Evolutionary conservation across 2,888 invertebrate genomes (phyloP), one percentile per base, ranked within the genome.

Genomic region (Cataglyphis albicans): DNA sequence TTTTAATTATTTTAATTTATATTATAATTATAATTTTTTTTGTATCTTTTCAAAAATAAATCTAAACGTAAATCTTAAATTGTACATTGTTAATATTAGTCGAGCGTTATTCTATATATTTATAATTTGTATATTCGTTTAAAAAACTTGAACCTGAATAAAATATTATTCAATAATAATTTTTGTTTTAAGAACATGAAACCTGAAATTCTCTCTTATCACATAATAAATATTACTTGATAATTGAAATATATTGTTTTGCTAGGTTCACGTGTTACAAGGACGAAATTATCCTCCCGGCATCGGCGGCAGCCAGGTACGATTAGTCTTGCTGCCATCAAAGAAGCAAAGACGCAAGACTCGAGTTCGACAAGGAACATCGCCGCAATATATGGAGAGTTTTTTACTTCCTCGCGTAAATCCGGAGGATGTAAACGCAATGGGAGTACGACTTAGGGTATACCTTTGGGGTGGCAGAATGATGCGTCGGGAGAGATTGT

Each of bases 341-440:
- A 98, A 98, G 94, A 98, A 98, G 95, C 98, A 98, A 94, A 98
- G 98, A 92, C 98, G 98, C 95, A 99, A 99, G 95, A 98, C 98
- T 35, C 98, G 98, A 95, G 98, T 98, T 86, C 96, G 98, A 82
- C 97, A 97, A 81, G 98, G 98, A 0, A 98, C 98, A 92, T 98
- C 97, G 94, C 98, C 99, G 0, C 98, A 98, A 93, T 99, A 97
- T 93, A 98, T 98, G 97, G 99, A 99, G 94, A 97, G 98, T 92
- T 98, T 99, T 94, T 96, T 98, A 61, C 96, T 99, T 90, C 98
- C 97, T 94, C 97, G 98, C 93, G 98, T 99, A 55, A 98, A 98
- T 95, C 98, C 98, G 96, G 99, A 99, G 96, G 99, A 99, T 92
- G 98, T 99, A 4, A 98, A 98, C 94, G 98, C 98, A 25, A 97